Percentiles rank a stretch among this genome's conserved stretches.
phyloP scores from a whole-genome alignment of 2,888 invertebrate species.

The Ophion slaviceki region DNA sequence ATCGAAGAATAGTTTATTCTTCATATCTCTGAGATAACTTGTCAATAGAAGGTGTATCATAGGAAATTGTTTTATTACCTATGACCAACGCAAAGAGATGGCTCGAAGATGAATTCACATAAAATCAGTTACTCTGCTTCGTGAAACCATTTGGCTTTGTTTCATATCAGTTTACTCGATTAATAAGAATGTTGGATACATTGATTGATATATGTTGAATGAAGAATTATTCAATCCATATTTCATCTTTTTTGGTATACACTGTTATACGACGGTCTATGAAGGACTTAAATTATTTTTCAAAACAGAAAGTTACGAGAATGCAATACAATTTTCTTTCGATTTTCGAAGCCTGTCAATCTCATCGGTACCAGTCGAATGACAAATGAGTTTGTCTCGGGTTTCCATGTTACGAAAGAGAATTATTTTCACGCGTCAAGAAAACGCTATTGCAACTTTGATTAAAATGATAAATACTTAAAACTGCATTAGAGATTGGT shows the following conservation, averaged over 20 bases:
- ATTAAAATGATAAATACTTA: neutral
- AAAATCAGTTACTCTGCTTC: too few relatives aligned
- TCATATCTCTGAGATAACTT: too few relatives aligned
- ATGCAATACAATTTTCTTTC: conserved; percentile 30
- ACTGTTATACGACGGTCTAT: too few relatives aligned
- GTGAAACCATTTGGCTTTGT: too few relatives aligned
- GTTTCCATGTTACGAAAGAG: conserved; percentile 35
- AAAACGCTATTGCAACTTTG: conserved; percentile 25
- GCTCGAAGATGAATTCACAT: too few relatives aligned
- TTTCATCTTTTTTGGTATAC: neutral
- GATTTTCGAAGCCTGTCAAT: conserved; percentile 54
- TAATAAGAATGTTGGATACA: too few relatives aligned
- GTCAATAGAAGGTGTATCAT: too few relatives aligned
- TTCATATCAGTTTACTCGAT: too few relatives aligned
- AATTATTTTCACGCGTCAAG: conserved; percentile 11
- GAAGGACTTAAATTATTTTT: neutral
- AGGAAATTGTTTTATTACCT: too few relatives aligned
- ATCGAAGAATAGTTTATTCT: too few relatives aligned
- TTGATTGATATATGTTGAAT: too few relatives aligned
- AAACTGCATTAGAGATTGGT: conserved; percentile 23
- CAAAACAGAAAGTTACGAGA: conserved; percentile 24
- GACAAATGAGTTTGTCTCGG: conserved; percentile 50
- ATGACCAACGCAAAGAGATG: too few relatives aligned
- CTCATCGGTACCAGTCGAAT: conserved; percentile 27
- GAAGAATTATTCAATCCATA: neutral